A percentile compares a stretch with the other conserved stretches of the same genome.
Conservation (phyloP, 2,113 vertebrate genomes). For the Eudyptes chrysolophus region DNA sequence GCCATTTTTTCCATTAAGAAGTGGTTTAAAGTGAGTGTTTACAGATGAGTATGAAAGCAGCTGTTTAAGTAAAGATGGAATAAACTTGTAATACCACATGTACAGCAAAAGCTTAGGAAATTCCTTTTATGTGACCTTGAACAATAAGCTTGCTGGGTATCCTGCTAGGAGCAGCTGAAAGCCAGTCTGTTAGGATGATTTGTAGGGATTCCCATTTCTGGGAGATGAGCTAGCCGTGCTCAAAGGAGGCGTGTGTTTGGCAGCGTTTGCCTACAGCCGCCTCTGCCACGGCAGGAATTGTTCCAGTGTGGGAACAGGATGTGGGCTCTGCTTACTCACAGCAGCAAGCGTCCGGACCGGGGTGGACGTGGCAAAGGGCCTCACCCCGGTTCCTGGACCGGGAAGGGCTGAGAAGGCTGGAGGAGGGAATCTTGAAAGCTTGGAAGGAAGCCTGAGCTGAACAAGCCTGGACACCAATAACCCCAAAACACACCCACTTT, state of each 20-base stretch:
- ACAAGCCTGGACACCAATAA: background rate
- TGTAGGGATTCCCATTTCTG: background rate
- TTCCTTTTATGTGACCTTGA: slow-evolving; percentile 54
- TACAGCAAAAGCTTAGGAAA: slow-evolving; percentile 68
- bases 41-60: slow-evolving; percentile 57
- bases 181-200: background rate
- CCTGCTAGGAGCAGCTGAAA: slow-evolving; percentile 17
- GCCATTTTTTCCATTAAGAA: slow-evolving; percentile 59
- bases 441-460: slow-evolving; percentile 1
- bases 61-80: slow-evolving; percentile 71
- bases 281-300: background rate
- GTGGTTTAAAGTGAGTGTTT: slow-evolving; percentile 57
- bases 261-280: background rate
- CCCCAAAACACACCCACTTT: background rate
- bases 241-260: background rate
- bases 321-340: slow-evolving; percentile 4
- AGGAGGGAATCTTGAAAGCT: background rate
- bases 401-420: background rate
- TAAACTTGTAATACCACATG: slow-evolving; percentile 72
- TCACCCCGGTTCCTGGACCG: slow-evolving; percentile 21
- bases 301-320: slow-evolving; percentile 19
- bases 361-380: slow-evolving; percentile 8
- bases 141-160: slow-evolving; percentile 61
- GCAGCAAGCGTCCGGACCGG: background rate
- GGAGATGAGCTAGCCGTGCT: background rate